Evolutionary conservation across 2,888 invertebrate species (phyloP).

Genomic region (Drosophila robusta): DNA sequence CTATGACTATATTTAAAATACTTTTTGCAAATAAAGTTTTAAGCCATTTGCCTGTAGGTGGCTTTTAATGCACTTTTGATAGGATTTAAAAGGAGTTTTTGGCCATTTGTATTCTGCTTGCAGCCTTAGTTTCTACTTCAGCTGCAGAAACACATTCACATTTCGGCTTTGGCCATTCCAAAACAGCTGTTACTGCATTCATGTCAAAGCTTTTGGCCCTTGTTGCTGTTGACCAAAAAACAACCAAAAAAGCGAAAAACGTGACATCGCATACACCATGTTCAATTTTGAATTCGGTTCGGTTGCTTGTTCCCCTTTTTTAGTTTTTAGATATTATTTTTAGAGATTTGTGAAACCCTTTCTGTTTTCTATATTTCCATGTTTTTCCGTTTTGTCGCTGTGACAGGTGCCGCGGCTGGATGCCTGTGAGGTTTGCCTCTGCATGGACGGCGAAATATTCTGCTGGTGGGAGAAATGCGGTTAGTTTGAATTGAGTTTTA

Average conservation of each 20-base stretch:
- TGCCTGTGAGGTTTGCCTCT: slow-evolving; percentile 88
- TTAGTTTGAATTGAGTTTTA: slow-evolving; percentile 73
- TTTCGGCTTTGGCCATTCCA: not conserved
- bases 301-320: not conserved
- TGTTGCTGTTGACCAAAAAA: slow-evolving; percentile 12
- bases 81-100: not conserved
- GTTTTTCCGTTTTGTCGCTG: slow-evolving; percentile 27
- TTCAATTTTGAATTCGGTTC: slow-evolving; percentile 15
- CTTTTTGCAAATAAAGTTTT: not conserved
- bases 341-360: slow-evolving; percentile 30
- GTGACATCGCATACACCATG: slow-evolving; percentile 30
- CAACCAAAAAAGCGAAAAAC: slow-evolving; percentile 1
- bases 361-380: slow-evolving; percentile 32
- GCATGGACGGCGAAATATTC: slow-evolving; percentile 88
- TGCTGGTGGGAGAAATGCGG: slow-evolving; percentile 89
- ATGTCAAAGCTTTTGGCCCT: slow-evolving; percentile 19
- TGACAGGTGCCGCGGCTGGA: slow-evolving; percentile 87
- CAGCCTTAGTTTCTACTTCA: not conserved
- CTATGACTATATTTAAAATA: too few species aligned
- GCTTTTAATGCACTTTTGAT: slow-evolving; percentile 5
- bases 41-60: not conserved
- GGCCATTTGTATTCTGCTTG: not conserved
- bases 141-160: not conserved
- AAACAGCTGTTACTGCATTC: slow-evolving; percentile 19
- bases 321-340: slow-evolving; percentile 14